Conservation (phyloP, 2,888 invertebrate species). For the Sarcophaga caerulescens region DNA sequence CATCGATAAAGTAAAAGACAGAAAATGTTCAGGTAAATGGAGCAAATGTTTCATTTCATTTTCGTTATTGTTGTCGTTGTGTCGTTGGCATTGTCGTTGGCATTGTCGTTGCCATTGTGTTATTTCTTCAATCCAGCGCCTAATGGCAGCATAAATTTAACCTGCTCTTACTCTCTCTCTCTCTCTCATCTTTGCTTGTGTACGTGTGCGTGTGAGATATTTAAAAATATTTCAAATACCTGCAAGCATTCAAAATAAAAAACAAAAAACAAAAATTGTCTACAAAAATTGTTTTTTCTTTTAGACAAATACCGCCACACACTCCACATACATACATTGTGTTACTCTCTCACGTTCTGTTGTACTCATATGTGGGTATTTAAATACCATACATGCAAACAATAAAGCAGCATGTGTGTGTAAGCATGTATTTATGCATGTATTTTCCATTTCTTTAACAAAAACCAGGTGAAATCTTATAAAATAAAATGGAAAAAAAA, state of each 20-base stretch:
- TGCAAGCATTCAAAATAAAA: neutral
- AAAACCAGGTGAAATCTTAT: constrained; percentile 12
- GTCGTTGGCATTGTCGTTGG: neutral
- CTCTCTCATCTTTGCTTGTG: too few species aligned
- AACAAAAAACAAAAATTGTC: constrained; percentile 1
- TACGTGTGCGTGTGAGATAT: neutral
- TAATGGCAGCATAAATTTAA: constrained; percentile 18
- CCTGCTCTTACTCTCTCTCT: neutral
- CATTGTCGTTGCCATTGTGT: neutral
- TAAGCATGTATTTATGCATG: neutral
- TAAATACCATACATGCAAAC: neutral
- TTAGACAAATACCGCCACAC: neutral
- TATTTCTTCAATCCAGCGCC: neutral
- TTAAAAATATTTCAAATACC: constrained; percentile 32
- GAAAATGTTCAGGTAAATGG: neutral
- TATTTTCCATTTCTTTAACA: neutral
- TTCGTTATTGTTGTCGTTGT: neutral
- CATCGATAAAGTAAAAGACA: neutral
- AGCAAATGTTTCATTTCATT: constrained; percentile 12
- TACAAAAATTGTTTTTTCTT: constrained; percentile 8
- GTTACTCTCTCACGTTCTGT: too few species aligned
- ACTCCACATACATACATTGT: neutral
- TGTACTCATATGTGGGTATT: too few species aligned
- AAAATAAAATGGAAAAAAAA: neutral
- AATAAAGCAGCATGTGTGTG: neutral